These are phyloP conservation scores for human DNA, from an alignment of 2,113 vertebrate species.

Conservation along the genomic window GRCh38 chr22:47558501-47559000, in stretches of 20 bases:
- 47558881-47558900: rapidly evolving
- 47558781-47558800: not conserved
- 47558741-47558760: rapidly evolving
- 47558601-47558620: not conserved
- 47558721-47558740: too few species aligned
- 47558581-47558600: not conserved
- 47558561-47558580: not conserved
- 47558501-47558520: not conserved
- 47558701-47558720: not conserved
- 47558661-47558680: not conserved
- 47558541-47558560: too few species aligned
- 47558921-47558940: not conserved
- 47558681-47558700: too few species aligned
- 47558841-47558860: rapidly evolving
- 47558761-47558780: not conserved
- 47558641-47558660: too few species aligned
- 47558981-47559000: not conserved
- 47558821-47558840: not conserved
- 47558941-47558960: rapidly evolving
- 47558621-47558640: not conserved
- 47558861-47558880: rapidly evolving
- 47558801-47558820: not conserved
- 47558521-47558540: not conserved
- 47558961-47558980: rapidly evolving
- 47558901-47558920: rapidly evolving